Evolutionary conservation across 2,888 invertebrate species (phyloP).

Genomic region (Balanococcus diminutus): DNA sequence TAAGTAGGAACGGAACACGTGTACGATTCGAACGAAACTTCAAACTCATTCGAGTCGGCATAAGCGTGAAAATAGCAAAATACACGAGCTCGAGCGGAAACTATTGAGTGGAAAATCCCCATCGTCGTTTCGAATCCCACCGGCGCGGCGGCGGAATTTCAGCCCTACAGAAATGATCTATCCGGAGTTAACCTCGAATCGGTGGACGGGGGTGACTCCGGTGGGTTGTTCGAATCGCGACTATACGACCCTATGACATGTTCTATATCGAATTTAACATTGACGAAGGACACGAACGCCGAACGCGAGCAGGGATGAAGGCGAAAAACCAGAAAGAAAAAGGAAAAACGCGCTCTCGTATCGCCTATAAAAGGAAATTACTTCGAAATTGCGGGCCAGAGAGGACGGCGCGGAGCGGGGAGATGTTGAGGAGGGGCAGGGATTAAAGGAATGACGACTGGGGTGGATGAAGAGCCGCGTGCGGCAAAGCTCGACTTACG

Average conservation of each 20-base stretch:
- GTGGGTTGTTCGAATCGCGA: not conserved
- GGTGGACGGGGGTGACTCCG: not conserved
- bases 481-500: constrained; percentile 48
- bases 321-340: constrained; percentile 43
- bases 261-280: constrained; percentile 31
- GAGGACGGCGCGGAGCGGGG: not conserved
- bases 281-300: constrained; percentile 42
- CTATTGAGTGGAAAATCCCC: not conserved
- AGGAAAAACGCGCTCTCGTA: constrained; percentile 15
- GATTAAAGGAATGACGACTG: constrained; percentile 24
- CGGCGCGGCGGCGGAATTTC: not conserved
- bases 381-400: not conserved
- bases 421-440: not conserved
- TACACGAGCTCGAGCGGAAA: not conserved
- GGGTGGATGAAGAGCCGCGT: constrained; percentile 32
- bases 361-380: constrained; percentile 26
- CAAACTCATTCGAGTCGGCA: not conserved
- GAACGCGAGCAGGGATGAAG: constrained; percentile 20
- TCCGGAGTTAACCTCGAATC: not conserved
- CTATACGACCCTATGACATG: not conserved
- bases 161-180: not conserved
- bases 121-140: not conserved
- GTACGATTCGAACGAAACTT: not conserved
- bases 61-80: not conserved
- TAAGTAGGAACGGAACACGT: not conserved